Percentiles rank a stretch among this genome's conserved stretches.
Evolutionary conservation across 2,113 vertebrate species (phyloP).

Genomic region (Panthera leo): DNA sequence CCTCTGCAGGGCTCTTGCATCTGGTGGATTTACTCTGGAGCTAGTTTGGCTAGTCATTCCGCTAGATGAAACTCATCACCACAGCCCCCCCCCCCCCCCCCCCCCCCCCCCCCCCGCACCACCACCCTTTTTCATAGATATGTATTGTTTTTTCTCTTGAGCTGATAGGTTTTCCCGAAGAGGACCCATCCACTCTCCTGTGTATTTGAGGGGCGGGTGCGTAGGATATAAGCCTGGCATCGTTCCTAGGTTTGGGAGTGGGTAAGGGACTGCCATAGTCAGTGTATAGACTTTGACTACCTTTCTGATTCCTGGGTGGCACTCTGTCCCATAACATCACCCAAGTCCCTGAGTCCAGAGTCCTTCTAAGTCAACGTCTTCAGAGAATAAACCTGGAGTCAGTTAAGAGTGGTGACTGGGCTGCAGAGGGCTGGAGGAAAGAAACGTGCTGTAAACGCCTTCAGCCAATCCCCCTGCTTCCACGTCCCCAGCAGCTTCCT

Average conservation of each 20-base stretch:
- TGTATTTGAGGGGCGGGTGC: not conserved
- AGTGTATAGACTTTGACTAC: not conserved
- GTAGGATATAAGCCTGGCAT: not conserved
- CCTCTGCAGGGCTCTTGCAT: not conserved
- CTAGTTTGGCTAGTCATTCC: not conserved
- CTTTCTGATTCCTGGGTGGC: not conserved
- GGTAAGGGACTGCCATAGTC: not conserved
- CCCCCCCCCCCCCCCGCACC: not conserved
- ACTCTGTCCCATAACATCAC: not conserved
- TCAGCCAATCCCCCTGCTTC: not conserved
- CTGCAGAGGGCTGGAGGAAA: not conserved
- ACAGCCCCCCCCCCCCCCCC: rapidly evolving
- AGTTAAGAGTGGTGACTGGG: not conserved
- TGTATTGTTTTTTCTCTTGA: not conserved
- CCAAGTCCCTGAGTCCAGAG: not conserved
- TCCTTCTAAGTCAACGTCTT: not conserved
- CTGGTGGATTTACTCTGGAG: not conserved
- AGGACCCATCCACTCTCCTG: not conserved
- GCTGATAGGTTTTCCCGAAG: not conserved
- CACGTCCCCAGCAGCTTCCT: not conserved
- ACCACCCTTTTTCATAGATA: not conserved
- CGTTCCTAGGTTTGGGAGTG: not conserved
- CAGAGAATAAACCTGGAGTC: not conserved
- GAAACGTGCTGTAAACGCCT: not conserved
- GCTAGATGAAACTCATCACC: not conserved